phyloP scores from a whole-genome alignment of 2,113 vertebrate genomes.

The Salvelinus sp. region DNA sequence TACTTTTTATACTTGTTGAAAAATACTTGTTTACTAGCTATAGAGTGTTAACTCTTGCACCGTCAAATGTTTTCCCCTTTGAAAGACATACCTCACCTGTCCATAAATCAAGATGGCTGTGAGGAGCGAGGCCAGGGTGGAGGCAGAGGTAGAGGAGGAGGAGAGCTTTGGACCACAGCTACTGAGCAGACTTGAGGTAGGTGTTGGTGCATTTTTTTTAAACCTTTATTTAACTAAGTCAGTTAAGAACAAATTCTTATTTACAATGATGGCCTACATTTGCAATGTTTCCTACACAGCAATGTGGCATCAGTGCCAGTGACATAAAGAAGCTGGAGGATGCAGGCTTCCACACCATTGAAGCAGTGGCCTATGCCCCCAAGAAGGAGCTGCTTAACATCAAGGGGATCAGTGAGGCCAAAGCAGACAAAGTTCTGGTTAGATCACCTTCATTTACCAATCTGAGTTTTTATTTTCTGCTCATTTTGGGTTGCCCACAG shows the following conservation, averaged over 20 bases:
- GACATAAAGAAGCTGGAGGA: constrained; percentile 97
- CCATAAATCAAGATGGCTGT: constrained; percentile 80
- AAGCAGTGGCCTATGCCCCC: constrained; percentile 93
- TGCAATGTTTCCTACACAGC: constrained; percentile 67
- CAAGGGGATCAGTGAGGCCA: constrained; percentile 97
- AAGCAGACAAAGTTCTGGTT: constrained; percentile 95
- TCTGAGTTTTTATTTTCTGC: no score
- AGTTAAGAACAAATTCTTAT: no score
- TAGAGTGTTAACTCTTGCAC: no score
- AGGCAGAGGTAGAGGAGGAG: constrained; percentile 84
- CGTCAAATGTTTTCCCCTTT: no score
- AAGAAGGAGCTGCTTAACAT: constrained; percentile 96
- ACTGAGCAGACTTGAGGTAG: constrained; percentile 85
- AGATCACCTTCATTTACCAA: constrained; percentile 41
- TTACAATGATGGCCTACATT: not conserved
- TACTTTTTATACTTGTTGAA: no score
- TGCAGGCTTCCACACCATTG: constrained; percentile 94
- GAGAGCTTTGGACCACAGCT: constrained; percentile 92
- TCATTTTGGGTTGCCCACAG: not conserved
- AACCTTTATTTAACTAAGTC: no score
- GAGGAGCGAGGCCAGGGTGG: constrained; percentile 75
- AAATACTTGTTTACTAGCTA: no score
- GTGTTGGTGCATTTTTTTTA: not conserved
- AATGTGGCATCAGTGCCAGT: constrained; percentile 89
- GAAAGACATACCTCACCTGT: not conserved